Evolutionary conservation across 2,888 invertebrate genomes (phyloP), one percentile per base, ranked within the genome.

Genomic region (Conus canariensis): DNA sequence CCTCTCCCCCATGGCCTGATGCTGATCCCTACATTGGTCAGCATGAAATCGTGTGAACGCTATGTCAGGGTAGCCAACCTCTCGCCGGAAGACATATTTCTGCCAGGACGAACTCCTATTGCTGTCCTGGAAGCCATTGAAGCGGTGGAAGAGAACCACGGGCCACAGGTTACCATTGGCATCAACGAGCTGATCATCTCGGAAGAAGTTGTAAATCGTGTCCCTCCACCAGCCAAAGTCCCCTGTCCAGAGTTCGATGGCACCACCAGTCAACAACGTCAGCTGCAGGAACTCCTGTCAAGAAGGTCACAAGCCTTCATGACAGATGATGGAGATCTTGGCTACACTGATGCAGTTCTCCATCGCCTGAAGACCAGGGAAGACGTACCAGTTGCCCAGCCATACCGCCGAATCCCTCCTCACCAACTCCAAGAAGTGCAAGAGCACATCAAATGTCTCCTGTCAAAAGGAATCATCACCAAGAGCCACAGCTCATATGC

Each of bases 161-260:
- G n/a, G 16, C 56, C n/a, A 9, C 64, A 82, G 16, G 16, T 82
- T 30, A 82, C 64, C n/a, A 16, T 82, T 25, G 80, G 56, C 25
- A 60, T 82, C 45, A 58, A 80, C 9, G 45, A 64, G 58, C 87
- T 70, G 6, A 22, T 70, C 9, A 59, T 87, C 22, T 70, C 22
- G 16, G 6, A 19, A 14, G 58, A 58, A 14, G 0, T 14, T 22
- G 14, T 59, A 6, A 25, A 30, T 5, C 64, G 82, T 19, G 64
- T 30, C 12, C 8, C 25, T 67, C 60, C 85, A n/a, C 45, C 86
- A 67, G 30, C 19, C 8, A 14, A n/a, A 22, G 25, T 70, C 14
- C 58, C 74, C 16, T 88, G 74, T 59, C 88, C 74, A n/a, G 58
- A n/a, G 30, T 88, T 88, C n/a, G 88, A 88, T n/a, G 88, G 88